Conservation (phyloP, 1,140 invertebrate genomes). For the Zophobas morio region DNA sequence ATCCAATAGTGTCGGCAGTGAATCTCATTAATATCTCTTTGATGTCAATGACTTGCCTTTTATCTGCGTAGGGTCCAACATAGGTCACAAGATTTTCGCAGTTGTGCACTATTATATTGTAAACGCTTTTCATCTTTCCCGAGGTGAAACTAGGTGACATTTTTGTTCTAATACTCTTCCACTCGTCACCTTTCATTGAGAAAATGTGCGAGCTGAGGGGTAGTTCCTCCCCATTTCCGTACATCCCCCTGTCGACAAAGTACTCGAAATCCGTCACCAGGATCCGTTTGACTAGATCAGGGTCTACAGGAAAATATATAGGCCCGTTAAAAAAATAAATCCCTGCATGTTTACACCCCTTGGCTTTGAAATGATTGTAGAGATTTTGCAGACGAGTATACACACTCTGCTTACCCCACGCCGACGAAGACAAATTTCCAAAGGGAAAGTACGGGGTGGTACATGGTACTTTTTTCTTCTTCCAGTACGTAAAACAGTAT, state of each 20-base stretch:
- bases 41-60: conserved; percentile 60
- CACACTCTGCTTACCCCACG: conserved; percentile 20
- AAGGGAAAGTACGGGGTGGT: conserved; percentile 9
- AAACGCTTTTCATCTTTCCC: conserved; percentile 69
- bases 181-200: conserved; percentile 65
- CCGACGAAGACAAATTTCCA: conserved; percentile 24
- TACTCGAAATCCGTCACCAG: conserved; percentile 68
- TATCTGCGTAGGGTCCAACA: conserved; percentile 43
- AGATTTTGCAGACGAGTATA: conserved; percentile 1
- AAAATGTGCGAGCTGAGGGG: conserved; percentile 60
- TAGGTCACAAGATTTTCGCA: conserved; percentile 12
- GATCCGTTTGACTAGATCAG: conserved; percentile 68
- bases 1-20: conserved; percentile 46
- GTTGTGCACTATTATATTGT: conserved; percentile 17
- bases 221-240: conserved; percentile 67
- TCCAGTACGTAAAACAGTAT: conserved; percentile 37
- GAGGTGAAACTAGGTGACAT: conserved; percentile 68
- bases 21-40: conserved; percentile 41
- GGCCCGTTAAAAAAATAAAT: conserved; percentile 30
- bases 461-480: conserved; percentile 15
- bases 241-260: conserved; percentile 68
- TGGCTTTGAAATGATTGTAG: conserved; percentile 20
- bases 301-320: conserved; percentile 61
- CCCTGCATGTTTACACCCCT: conserved; percentile 6
- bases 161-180: conserved; percentile 68